Conservation (phyloP, 2,113 vertebrate genomes). For the Sinocyclocheilus grahami region DNA sequence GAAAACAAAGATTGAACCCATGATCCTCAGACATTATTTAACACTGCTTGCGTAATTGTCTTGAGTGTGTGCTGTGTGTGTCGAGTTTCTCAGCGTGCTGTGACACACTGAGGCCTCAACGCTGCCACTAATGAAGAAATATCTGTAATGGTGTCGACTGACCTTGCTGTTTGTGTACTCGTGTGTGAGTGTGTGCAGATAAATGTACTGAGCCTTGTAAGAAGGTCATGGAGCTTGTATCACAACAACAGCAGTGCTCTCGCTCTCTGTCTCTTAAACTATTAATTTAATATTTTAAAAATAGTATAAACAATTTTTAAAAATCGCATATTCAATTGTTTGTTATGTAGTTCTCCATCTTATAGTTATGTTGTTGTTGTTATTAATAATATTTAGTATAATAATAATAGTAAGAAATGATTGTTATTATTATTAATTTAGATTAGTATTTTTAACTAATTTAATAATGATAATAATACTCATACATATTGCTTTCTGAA, state of each 20-base stretch:
- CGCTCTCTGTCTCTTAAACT: neutral
- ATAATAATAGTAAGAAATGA: no score
- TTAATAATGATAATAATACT: no score
- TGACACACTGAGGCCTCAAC: constrained; percentile 31
- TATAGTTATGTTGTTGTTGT: no score
- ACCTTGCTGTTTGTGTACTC: constrained; percentile 51
- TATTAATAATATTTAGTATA: no score
- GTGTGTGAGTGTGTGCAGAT: constrained; percentile 36
- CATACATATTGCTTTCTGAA: no score
- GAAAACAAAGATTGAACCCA: neutral
- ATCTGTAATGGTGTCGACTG: constrained; percentile 49
- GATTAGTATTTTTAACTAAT: no score
- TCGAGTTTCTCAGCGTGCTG: neutral
- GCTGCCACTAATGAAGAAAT: constrained; percentile 54
- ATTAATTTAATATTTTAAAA: neutral
- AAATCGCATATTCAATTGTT: no score
- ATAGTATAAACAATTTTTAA: neutral
- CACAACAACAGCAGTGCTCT: neutral
- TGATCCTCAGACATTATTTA: neutral
- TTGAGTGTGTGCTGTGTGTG: neutral
- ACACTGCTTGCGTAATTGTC: neutral
- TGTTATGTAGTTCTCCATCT: no score
- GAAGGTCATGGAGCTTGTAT: constrained; percentile 56
- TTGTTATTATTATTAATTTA: no score
- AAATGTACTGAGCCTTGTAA: constrained; percentile 52